These are phyloP conservation scores for Tenthredo amoena DNA, from an alignment of 2,888 invertebrate genomes.

Conservation along the genomic window DNA sequence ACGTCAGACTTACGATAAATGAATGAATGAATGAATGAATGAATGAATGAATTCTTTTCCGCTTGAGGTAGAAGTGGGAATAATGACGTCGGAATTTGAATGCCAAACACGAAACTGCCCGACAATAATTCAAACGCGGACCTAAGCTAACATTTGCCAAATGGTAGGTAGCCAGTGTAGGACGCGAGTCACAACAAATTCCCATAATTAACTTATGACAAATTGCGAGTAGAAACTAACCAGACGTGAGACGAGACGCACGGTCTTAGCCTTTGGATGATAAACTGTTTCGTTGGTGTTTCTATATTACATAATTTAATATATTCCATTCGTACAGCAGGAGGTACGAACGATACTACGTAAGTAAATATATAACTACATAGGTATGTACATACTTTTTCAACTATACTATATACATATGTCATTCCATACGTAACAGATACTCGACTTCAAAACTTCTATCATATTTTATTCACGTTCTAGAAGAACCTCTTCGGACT, in stretches of 20 bases:
- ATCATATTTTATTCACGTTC: neutral
- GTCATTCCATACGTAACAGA: neutral
- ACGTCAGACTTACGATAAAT: neutral
- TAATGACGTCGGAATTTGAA: slow-evolving; percentile 27
- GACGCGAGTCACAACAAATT: slow-evolving; percentile 69
- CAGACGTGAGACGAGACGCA: slow-evolving; percentile 25
- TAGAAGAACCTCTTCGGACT: neutral
- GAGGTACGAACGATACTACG: neutral
- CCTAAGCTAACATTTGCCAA: slow-evolving; percentile 62
- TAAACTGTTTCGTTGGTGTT: slow-evolving; percentile 39
- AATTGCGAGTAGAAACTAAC: slow-evolving; percentile 53
- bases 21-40: neutral
- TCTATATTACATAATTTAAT: slow-evolving; percentile 11
- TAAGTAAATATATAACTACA: neutral
- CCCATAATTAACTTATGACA: slow-evolving; percentile 69
- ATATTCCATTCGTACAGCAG: slow-evolving; percentile 1
- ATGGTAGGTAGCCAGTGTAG: slow-evolving; percentile 61
- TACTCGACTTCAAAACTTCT: neutral
- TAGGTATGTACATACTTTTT: neutral
- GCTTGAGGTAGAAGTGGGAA: neutral
- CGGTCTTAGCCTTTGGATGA: neutral
- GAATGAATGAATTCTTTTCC: slow-evolving; percentile 19
- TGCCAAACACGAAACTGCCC: slow-evolving; percentile 23
- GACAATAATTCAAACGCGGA: slow-evolving; percentile 51
- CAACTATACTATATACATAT: neutral